Conservation (phyloP, 2,113 vertebrate species). For the Caranx ignobilis region DNA sequence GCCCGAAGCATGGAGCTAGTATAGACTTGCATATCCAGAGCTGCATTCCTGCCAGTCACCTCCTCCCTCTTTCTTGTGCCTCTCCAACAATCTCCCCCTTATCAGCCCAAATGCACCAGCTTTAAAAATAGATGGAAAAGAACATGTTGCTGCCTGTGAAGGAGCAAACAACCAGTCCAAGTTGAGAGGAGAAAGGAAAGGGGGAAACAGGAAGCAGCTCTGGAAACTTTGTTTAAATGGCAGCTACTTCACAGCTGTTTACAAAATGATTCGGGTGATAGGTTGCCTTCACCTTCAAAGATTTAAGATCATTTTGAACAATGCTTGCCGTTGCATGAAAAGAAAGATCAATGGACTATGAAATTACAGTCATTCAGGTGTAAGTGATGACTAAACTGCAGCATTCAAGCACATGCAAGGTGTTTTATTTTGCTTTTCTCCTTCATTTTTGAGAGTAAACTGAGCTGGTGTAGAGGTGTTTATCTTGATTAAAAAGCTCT, state of each 20-base stretch:
- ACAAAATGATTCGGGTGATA: conserved; percentile 20
- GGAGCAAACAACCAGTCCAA: conserved; percentile 57
- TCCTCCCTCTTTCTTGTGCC: conserved; percentile 61
- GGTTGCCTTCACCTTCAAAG: conserved; percentile 8
- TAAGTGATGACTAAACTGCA: conserved; percentile 35
- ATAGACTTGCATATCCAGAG: conserved; percentile 77
- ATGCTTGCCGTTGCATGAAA: conserved; percentile 49
- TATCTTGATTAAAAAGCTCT: conserved; percentile 26
- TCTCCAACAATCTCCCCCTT: conserved; percentile 73
- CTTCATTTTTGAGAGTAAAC: conserved; percentile 7
- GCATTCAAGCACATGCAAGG: not conserved
- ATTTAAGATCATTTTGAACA: conserved; percentile 3
- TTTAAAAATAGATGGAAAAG: conserved; percentile 82
- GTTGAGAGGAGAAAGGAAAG: conserved; percentile 24
- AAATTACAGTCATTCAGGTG: conserved; percentile 53
- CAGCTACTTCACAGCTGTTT: conserved; percentile 20
- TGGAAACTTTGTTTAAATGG: conserved; percentile 38
- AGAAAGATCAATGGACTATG: conserved; percentile 44
- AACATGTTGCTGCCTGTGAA: conserved; percentile 80
- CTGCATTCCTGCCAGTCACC: conserved; percentile 79
- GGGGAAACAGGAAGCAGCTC: conserved; percentile 49
- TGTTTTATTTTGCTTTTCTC: not conserved
- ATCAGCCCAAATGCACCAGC: conserved; percentile 71
- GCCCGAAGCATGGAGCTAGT: conserved; percentile 57
- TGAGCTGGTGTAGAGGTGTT: not conserved